A percentile compares a stretch with the other conserved stretches of the same genome.
These are phyloP conservation scores for Agrilus cyanescens DNA, from an alignment of 2,888 invertebrate genomes.

Conservation along the genomic window DNA sequence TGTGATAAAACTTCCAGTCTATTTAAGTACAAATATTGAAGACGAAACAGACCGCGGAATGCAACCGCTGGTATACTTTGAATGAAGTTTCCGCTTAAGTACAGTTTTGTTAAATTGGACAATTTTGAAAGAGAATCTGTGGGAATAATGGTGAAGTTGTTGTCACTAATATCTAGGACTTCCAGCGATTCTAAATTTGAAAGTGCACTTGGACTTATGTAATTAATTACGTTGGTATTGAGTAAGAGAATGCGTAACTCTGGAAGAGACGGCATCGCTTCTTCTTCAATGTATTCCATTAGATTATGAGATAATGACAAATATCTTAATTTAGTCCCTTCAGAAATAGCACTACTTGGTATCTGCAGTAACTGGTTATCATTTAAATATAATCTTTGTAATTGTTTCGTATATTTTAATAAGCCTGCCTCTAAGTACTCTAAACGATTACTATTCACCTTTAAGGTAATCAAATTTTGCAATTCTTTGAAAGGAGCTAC, in stretches of 20 bases:
- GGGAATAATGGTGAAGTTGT: constrained; percentile 68
- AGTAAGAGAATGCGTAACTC: constrained; percentile 59
- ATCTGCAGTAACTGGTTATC: constrained; percentile 70
- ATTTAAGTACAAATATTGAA: constrained; percentile 62
- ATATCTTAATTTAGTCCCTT: constrained; percentile 54
- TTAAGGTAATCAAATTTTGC: constrained; percentile 57
- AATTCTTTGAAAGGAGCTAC: constrained; percentile 68
- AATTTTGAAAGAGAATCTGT: constrained; percentile 65
- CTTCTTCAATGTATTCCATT: constrained; percentile 57
- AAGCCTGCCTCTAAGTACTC: constrained; percentile 60
- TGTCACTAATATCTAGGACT: constrained; percentile 66
- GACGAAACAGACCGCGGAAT: constrained; percentile 72
- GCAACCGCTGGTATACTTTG: constrained; percentile 61
- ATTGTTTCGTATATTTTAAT: constrained; percentile 56
- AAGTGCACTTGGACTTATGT: constrained; percentile 59
- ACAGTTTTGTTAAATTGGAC: constrained; percentile 61
- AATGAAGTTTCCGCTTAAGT: constrained; percentile 70
- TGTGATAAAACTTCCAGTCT: constrained; percentile 52
- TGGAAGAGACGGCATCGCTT: constrained; percentile 60
- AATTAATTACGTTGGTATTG: constrained; percentile 64
- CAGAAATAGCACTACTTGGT: constrained; percentile 55
- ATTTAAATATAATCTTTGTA: constrained; percentile 61
- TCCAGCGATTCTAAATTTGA: constrained; percentile 62
- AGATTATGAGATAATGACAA: constrained; percentile 71
- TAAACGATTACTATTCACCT: constrained; percentile 64